A percentile compares a stretch with the other conserved stretches of the same genome.
Conservation (phyloP, 1,140 invertebrate species). For the Pararge aegeria region DNA sequence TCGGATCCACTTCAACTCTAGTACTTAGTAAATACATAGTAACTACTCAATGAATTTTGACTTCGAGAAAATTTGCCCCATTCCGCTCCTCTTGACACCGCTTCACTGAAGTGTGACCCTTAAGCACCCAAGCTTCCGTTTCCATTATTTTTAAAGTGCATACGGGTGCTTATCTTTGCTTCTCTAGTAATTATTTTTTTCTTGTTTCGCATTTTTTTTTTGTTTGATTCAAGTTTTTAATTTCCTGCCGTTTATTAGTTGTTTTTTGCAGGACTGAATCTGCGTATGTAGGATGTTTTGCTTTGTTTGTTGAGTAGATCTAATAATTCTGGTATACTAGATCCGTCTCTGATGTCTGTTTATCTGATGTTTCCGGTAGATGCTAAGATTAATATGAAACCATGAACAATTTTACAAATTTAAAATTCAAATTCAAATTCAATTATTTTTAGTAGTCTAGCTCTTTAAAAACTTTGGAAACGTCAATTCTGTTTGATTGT, state of each 20-base stretch:
- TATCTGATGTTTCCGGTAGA: too few species aligned
- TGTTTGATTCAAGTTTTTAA: neutral
- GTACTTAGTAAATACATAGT: too few species aligned
- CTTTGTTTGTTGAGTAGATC: neutral
- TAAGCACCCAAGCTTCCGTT: slow-evolving; percentile 31
- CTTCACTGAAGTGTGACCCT: slow-evolving; percentile 1
- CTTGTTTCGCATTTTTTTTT: slow-evolving; percentile 7
- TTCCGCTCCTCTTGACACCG: slow-evolving; percentile 1
- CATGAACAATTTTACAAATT: too few species aligned
- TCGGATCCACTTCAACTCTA: too few species aligned
- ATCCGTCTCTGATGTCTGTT: too few species aligned
- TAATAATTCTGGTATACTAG: too few species aligned
- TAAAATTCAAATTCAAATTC: too few species aligned
- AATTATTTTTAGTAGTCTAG: too few species aligned
- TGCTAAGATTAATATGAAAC: too few species aligned
- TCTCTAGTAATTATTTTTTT: slow-evolving; percentile 22
- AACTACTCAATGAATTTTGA: too few species aligned
- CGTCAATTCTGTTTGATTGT: too few species aligned
- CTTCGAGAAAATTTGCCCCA: neutral
- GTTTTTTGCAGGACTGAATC: neutral
- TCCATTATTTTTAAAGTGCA: slow-evolving; percentile 33
- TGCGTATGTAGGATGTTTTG: neutral
- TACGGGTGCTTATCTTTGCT: slow-evolving; percentile 24
- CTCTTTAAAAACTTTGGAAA: too few species aligned
- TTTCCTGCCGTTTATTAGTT: slow-evolving; percentile 9